Evolutionary conservation across 1,140 invertebrate species (phyloP), one percentile per base, ranked within the genome.

Genomic region (Drosophila azteca): DNA sequence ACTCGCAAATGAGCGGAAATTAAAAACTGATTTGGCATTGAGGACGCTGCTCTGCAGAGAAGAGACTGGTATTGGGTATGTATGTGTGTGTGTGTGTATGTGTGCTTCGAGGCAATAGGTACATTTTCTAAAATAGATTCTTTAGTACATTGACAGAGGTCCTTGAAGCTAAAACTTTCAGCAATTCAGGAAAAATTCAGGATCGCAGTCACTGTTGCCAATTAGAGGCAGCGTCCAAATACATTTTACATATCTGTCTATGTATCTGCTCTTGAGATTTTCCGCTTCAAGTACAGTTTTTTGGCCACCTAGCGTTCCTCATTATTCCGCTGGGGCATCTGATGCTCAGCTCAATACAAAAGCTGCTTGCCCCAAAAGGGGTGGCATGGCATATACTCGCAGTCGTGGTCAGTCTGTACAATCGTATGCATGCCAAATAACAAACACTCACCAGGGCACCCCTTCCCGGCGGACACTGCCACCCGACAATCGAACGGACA

Each of bases 1-100:
- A 58, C 46, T 61, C 68, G 77, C 82, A 85, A 85, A 85, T 85
- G 78, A 85, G 81, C 81, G 81, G 81, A 85, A 85, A 85, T 85
- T 85, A 85, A 85, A 85, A 87, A 77, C 81, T 85, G 81, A 87
- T 85, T 85, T 85, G 67, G 69, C 60, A 70, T 66, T 59, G 62
- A 58, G n/a, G 13, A 31, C 17, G 54, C 44, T n/a, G 54, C 44
- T 20, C 55, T 13, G 24, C 22, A 13, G 26, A n/a, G 9, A 0
- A 6, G 13, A 3, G 29, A 41, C 7, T 13, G 31, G 29, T 0
- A 8, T 22, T 22, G 26, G 24, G 35, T 50, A n/a, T 53, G n/a
- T n/a, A n/a, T n/a, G n/a, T 24, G 43, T 7, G 29, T 3, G 29
- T 9, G 31, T 31, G 31, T 3, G 3, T 29, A 7, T 29, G 26